These are phyloP conservation scores for Onychomys leucogaster DNA, from an alignment of 2,797 vertebrate genomes.

Conservation along the genomic window DNA sequence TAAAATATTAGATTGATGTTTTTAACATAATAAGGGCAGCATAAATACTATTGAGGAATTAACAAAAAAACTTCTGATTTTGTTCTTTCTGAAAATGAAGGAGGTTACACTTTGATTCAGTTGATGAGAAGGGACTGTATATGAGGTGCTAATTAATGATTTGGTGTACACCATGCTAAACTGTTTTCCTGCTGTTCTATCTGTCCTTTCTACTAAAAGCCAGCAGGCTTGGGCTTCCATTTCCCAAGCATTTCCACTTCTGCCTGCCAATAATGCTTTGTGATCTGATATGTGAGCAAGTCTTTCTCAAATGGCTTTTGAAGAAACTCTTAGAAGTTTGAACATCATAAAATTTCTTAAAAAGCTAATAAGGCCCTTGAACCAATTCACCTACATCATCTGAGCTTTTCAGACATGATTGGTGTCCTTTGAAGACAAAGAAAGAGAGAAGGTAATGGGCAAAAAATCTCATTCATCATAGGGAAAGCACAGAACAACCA, in stretches of 20 bases:
- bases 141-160: conserved; percentile 66
- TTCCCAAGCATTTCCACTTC: conserved; percentile 37
- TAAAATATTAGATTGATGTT: background rate
- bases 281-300: conserved; percentile 56
- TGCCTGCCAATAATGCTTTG: conserved; percentile 62
- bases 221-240: background rate
- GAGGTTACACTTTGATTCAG: conserved; percentile 20
- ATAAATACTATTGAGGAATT: background rate
- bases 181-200: conserved; percentile 27
- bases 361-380: conserved; percentile 63
- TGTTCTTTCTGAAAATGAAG: conserved; percentile 29
- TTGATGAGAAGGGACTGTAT: background rate
- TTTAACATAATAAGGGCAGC: background rate
- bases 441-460: background rate
- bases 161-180: background rate
- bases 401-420: conserved; percentile 34
- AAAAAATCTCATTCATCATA: background rate
- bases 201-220: conserved; percentile 53
- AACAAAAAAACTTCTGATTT: background rate
- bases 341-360: conserved; percentile 54
- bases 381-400: conserved; percentile 63
- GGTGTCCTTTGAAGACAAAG: conserved; percentile 36
- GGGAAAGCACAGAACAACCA: background rate
- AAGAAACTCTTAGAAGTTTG: conserved; percentile 69
- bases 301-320: conserved; percentile 73